Base-by-base conservation (phyloP, 2,888 invertebrate genomes). In the Rhagonycha lutea region DNA sequence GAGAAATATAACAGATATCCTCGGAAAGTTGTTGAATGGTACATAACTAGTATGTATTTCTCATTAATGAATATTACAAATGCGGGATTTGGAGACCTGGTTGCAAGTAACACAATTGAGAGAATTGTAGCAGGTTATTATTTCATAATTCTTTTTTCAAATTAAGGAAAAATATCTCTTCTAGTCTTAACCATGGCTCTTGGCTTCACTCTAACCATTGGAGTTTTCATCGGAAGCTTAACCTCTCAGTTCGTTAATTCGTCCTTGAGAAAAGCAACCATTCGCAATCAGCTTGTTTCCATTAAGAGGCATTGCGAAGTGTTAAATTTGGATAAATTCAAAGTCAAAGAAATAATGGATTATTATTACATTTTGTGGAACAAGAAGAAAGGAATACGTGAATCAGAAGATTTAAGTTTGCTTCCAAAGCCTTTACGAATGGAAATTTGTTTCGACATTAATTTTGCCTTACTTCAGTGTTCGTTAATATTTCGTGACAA, bases 291-390 rank as follows among this genome's bases (percentile, higher is more conserved):
- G 81, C 81, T 90, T 68, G 85, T 83, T 77, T 88, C 88, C 82
- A 90, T 90, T 80, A 84, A 86, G 75, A 89, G 88, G 79, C 89
- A 90, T 82, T 83, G 90, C 7, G 81, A 84, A 62, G 81, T 88
- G 28, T 90, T 90, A 69, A 86, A 88, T 77, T 89, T 89, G 87
- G 88, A 89, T 77, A 70, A 82, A 0, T 86, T 86, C 24, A 88
- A 88, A 23, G 87, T 88, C 1, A 86, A 84, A 70, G 86, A 88
- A 61, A 89, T 90, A 62, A 86, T 89, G 74, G 86, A 88, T 75
- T 90, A 90, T 83, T 90, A 90, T 78, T 87, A 89, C 83, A 89
- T 89, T 80, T 85, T 90, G 9, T 90, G 90, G 90, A 88, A 88
- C 76, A 89, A 90, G 83, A 89, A 90, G 81, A 89, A 89, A 0